These are phyloP conservation scores for Tetanocera ferruginea DNA, from an alignment of 2,888 invertebrate species.

Conservation along the genomic window DNA sequence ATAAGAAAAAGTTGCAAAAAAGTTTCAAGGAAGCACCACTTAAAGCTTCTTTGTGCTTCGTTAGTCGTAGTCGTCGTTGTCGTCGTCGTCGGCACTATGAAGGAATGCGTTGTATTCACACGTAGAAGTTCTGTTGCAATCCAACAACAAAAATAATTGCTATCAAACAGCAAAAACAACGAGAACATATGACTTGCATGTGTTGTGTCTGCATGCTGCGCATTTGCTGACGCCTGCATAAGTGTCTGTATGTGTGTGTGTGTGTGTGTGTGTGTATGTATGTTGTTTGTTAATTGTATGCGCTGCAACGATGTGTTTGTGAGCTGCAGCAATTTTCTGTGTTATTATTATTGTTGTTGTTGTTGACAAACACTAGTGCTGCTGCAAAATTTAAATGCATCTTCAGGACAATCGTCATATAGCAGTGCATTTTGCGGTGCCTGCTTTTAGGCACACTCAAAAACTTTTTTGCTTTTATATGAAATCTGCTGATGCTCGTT, in stretches of 20 bases:
- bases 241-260: slow-evolving; percentile 42
- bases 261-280: slow-evolving; percentile 44
- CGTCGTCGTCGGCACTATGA: neutral
- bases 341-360: slow-evolving; percentile 15
- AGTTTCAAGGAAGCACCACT: slow-evolving; percentile 17
- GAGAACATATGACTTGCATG: neutral
- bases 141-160: neutral
- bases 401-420: slow-evolving; percentile 62
- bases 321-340: neutral
- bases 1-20: neutral
- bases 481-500: no score
- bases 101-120: neutral
- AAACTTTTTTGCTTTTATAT: neutral
- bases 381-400: slow-evolving; percentile 60
- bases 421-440: slow-evolving; percentile 59
- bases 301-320: neutral
- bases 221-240: slow-evolving; percentile 21
- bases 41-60: neutral
- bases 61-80: neutral
- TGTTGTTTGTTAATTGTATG: neutral
- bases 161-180: slow-evolving; percentile 17
- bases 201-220: neutral
- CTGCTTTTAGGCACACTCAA: slow-evolving; percentile 31
- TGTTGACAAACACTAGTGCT: slow-evolving; percentile 38
- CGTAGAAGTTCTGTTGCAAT: slow-evolving; percentile 6